Base-by-base conservation (phyloP, 1,140 invertebrate species). In the Panagrolaimus sp. region DNA sequence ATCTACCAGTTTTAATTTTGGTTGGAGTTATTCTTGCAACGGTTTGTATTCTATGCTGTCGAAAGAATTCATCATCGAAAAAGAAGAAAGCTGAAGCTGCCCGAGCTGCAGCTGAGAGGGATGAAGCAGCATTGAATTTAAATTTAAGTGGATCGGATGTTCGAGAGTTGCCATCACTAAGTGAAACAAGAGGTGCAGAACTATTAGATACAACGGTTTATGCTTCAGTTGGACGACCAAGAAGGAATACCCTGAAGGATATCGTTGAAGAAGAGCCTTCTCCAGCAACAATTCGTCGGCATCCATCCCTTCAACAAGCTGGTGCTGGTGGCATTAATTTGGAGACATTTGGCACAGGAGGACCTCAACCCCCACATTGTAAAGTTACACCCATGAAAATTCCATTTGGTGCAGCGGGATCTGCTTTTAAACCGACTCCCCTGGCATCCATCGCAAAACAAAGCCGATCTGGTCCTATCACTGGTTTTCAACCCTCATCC, bases 1-100 rank as follows among this genome's bases (percentile, higher is more conserved):
- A 67, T 45, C 79, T 76, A 9, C 74, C 74, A 9, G 63, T 76
- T n/a, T 45, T 67, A 13, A 75, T 76, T 48, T 16, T 76, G n/a
- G 63, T 63, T 8, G 67, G 53, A 14, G 67, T 76, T 9, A 77
- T 76, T 27, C 27, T 63, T 9, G 27, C 57, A 13, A 62, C 42
- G 25, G 72, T 76, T 27, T 31, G 75, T 27, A 66, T 53, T 46
- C 68, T 76, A 53, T 63, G 71, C n/a, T 70, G 76, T 23, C 74
- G 74, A 1, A 47, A 70, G 0, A 71, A 71, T 14, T 63, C 62
- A 8, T 63, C 62, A 1, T 20, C 51, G 3, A 9, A 57, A 9
- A 57, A 57, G 13, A 57, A 70, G 25, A n/a, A 38, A 72, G 45
- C 83, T 70, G 75, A 80, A 44, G 63, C 23, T 65, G 48, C 67